A percentile compares a stretch with the other conserved stretches of the same genome.
These are phyloP conservation scores for Oostethus manadensis DNA, from an alignment of 2,113 vertebrate species.

Conservation along the genomic window DNA sequence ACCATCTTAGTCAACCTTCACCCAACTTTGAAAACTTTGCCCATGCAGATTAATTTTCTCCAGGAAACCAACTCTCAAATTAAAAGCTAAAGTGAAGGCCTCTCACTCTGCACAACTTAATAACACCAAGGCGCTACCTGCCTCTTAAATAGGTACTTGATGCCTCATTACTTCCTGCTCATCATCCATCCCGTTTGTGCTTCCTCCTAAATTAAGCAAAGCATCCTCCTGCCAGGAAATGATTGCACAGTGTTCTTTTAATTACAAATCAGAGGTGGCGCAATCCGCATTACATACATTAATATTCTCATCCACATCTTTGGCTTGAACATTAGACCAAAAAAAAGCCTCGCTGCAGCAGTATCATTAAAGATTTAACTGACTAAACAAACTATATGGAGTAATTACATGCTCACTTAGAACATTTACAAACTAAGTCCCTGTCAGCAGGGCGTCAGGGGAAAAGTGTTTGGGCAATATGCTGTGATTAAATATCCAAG, in stretches of 20 bases:
- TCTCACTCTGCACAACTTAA: slow-evolving; percentile 1
- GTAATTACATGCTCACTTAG: not conserved
- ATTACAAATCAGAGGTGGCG: slow-evolving; percentile 6
- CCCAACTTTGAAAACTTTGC: slow-evolving; percentile 17
- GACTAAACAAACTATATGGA: not conserved
- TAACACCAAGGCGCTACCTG: slow-evolving; percentile 3
- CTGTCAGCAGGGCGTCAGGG: not conserved
- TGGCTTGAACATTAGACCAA: not conserved
- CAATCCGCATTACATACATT: not conserved
- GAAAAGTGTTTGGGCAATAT: too few species aligned
- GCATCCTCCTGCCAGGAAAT: slow-evolving; percentile 7
- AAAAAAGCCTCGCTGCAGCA: not conserved
- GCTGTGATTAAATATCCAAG: not conserved
- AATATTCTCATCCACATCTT: not conserved
- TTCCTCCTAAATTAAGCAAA: slow-evolving; percentile 6
- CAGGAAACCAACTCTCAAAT: slow-evolving; percentile 12
- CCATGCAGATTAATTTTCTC: slow-evolving; percentile 31
- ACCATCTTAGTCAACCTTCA: slow-evolving; percentile 34
- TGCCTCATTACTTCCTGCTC: slow-evolving; percentile 6
- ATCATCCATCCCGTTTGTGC: slow-evolving; percentile 5
- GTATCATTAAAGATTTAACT: not conserved
- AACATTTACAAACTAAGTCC: not conserved
- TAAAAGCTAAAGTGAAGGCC: slow-evolving; percentile 8
- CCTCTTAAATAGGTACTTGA: slow-evolving; percentile 6
- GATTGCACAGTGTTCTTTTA: not conserved